These are phyloP conservation scores for Parnassius smintheus DNA, from an alignment of 2,888 invertebrate species.

Conservation along the genomic window DNA sequence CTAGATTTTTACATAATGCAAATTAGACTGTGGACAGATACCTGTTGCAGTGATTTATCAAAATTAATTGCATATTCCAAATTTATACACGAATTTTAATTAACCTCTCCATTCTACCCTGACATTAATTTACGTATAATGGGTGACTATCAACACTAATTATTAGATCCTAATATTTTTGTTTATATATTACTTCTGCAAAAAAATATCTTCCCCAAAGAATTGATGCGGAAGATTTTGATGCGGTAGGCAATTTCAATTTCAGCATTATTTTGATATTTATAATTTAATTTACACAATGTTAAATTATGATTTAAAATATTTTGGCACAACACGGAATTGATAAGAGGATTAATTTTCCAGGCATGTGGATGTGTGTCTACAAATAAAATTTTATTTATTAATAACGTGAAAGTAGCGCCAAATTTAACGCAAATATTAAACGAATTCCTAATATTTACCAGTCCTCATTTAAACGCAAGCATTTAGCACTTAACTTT, in stretches of 20 bases:
- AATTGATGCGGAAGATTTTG: constrained; percentile 7
- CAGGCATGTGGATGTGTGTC: constrained; percentile 23
- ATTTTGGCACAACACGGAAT: constrained; percentile 76
- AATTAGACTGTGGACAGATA: constrained; percentile 72
- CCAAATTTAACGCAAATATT: not conserved
- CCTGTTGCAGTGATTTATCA: constrained; percentile 62
- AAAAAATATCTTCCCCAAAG: constrained; percentile 35
- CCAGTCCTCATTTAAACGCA: not conserved
- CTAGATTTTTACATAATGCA: constrained; percentile 34
- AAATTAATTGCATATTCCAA: constrained; percentile 65
- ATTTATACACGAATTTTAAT: constrained; percentile 62
- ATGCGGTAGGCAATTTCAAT: constrained; percentile 6
- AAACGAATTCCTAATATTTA: not conserved
- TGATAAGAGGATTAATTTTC: constrained; percentile 51
- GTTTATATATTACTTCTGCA: constrained; percentile 69
- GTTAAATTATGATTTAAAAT: constrained; percentile 47
- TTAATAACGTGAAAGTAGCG: not conserved
- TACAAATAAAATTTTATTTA: constrained; percentile 2
- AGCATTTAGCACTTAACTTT: constrained; percentile 2
- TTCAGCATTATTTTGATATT: constrained; percentile 8
- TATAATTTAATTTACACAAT: constrained; percentile 23
- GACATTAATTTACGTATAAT: constrained; percentile 95
- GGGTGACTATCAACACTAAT: constrained; percentile 82
- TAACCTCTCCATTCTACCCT: constrained; percentile 83
- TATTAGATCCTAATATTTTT: constrained; percentile 64